phyloP scores from a whole-genome alignment of 2,797 vertebrate genomes.

The Ctenopoma multispine region DNA sequence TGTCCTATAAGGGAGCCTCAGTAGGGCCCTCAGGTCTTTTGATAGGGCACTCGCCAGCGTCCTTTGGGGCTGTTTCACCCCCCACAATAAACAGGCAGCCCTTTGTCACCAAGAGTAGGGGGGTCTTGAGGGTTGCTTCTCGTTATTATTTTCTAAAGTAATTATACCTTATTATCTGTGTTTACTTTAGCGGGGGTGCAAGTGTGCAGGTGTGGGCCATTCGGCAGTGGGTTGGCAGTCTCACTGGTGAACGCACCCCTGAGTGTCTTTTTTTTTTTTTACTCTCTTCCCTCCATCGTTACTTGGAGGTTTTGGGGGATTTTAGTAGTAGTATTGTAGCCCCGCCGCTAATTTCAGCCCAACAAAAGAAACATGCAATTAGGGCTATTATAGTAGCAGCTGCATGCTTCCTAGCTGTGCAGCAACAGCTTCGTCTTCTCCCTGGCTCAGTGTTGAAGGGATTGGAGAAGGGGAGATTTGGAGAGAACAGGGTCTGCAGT shows the following conservation, averaged over 20 bases:
- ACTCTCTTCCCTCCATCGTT: conserved; percentile 70
- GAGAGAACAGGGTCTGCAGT: conserved; percentile 45
- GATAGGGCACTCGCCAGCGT: conserved; percentile 79
- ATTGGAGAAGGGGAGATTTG: conserved; percentile 47
- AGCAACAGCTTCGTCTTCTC: conserved; percentile 83
- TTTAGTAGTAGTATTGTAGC: conserved; percentile 91
- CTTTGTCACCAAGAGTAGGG: conserved; percentile 90
- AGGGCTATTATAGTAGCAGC: conserved; percentile 97
- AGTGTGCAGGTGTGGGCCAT: conserved; percentile 95
- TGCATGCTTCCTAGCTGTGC: conserved; percentile 88
- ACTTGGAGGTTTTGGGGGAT: conserved; percentile 85
- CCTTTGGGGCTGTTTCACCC: conserved; percentile 85
- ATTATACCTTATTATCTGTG: conserved; percentile 98
- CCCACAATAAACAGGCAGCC: conserved; percentile 90
- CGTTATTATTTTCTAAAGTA: conserved; percentile 95
- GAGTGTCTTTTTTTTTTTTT: conserved; percentile 86
- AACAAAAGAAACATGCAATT: conserved; percentile 96
- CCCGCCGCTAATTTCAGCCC: conserved; percentile 94
- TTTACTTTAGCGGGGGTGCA: conserved; percentile 93
- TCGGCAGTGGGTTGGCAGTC: conserved; percentile 86
- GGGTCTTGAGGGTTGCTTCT: conserved; percentile 79
- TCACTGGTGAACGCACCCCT: conserved; percentile 87
- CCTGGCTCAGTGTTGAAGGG: conserved; percentile 56
- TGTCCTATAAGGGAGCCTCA: conserved; percentile 75
- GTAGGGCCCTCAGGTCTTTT: conserved; percentile 78